Percentiles rank a stretch among this genome's conserved stretches.
Evolutionary conservation across 2,113 vertebrate species (phyloP).

Genomic region (Athene cunicularia): DNA sequence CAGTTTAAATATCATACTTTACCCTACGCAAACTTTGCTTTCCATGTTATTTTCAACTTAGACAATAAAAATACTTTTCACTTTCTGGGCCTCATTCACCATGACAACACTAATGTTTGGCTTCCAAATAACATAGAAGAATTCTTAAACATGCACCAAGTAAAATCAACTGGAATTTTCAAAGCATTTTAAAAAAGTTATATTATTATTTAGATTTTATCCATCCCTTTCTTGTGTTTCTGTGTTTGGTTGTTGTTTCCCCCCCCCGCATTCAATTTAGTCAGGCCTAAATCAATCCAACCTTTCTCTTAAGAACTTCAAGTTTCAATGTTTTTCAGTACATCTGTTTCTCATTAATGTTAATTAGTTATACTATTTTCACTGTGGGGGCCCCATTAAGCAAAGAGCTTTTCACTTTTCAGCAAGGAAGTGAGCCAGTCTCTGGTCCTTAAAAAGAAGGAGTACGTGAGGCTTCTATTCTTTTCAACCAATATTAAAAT

Average conservation of each 20-base stretch:
- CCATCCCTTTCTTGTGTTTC: neutral
- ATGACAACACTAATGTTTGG: neutral
- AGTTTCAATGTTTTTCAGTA: neutral
- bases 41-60: neutral
- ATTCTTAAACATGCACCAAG: neutral
- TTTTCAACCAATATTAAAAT: neutral
- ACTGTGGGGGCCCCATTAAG: conserved; percentile 19
- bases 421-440: neutral
- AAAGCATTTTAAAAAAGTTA: neutral
- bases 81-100: neutral
- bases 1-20: neutral
- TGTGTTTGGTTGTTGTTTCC: neutral
- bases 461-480: neutral
- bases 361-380: conserved; percentile 45
- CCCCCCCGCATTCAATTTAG: neutral
- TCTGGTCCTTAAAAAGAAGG: neutral
- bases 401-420: conserved; percentile 42
- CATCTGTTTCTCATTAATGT: conserved; percentile 45
- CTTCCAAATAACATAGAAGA: neutral
- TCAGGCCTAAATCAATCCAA: conserved; percentile 8
- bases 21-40: neutral
- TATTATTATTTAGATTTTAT: neutral
- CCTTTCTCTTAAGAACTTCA: conserved; percentile 2
- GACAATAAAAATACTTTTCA: neutral
- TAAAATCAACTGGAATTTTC: neutral